Percentiles rank a stretch among this genome's conserved stretches.
phyloP scores from a whole-genome alignment of 2,888 invertebrate genomes.

The Melikaiella ostensackeni region DNA sequence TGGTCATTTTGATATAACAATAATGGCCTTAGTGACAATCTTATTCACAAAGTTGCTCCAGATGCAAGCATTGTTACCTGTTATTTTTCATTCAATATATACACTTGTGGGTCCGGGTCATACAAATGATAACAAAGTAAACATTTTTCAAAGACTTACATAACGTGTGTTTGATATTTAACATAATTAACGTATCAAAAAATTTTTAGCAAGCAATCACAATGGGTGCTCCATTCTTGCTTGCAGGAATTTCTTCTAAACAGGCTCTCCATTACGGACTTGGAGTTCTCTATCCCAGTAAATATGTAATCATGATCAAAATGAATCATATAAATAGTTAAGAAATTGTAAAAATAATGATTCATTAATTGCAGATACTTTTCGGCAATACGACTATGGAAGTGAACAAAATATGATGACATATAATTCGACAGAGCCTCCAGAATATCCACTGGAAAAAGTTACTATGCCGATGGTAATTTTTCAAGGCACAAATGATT shows the following conservation, averaged over 20 bases:
- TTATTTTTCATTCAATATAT: background rate
- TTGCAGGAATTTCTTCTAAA: constrained; percentile 41
- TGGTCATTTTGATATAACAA: no score
- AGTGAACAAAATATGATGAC: background rate
- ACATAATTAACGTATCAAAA: background rate
- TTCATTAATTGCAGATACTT: background rate
- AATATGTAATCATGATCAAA: background rate
- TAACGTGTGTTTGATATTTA: background rate
- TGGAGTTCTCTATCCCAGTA: background rate
- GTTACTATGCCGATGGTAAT: background rate
- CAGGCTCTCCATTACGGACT: constrained; percentile 35
- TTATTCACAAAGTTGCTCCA: no score
- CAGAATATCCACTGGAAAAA: constrained; percentile 4
- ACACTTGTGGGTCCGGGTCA: background rate
- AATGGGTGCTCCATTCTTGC: constrained; percentile 11
- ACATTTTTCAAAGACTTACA: background rate
- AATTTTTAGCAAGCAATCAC: constrained; percentile 29
- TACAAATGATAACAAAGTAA: background rate
- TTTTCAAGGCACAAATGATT: background rate
- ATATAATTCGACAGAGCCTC: constrained; percentile 4
- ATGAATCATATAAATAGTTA: background rate
- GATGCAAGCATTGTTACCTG: background rate
- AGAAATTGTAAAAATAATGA: background rate
- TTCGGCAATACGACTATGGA: constrained; percentile 18
- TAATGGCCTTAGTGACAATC: no score